Evolutionary conservation across 2,113 vertebrate genomes (phyloP).

Genomic region (Alectura lathami): DNA sequence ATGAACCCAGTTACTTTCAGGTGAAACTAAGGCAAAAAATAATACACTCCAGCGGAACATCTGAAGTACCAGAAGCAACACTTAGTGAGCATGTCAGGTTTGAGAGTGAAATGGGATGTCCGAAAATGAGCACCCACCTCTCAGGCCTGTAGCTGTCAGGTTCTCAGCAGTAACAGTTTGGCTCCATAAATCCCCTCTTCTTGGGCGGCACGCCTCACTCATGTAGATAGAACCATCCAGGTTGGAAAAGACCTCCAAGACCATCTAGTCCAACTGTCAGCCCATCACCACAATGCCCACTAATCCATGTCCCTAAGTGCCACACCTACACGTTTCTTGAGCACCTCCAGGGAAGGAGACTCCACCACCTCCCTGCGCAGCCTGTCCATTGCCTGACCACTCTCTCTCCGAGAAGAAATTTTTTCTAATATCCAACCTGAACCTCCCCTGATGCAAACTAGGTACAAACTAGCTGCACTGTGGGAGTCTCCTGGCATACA

Average conservation of each 20-base stretch:
- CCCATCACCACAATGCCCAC: no score
- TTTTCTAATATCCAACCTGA: no score
- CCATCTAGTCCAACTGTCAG: no score
- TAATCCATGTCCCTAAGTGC: no score
- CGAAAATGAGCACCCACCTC: neutral
- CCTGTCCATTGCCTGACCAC: no score
- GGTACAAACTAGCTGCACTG: neutral
- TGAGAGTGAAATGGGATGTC: neutral
- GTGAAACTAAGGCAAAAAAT: neutral
- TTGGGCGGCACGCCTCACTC: neutral
- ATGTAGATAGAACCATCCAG: neutral
- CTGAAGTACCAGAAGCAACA: neutral
- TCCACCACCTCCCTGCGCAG: no score
- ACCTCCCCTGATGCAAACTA: no score
- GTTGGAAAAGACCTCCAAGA: no score
- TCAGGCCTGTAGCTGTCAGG: neutral
- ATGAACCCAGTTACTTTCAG: neutral
- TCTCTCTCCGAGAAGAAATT: no score
- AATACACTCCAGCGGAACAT: neutral
- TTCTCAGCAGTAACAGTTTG: neutral
- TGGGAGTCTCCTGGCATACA: neutral
- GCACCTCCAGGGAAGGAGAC: no score
- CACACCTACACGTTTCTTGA: no score
- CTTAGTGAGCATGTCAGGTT: neutral
- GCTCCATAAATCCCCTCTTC: neutral